Evolutionary conservation across 1,140 invertebrate genomes (phyloP).

Genomic region (Halesus radiatus): DNA sequence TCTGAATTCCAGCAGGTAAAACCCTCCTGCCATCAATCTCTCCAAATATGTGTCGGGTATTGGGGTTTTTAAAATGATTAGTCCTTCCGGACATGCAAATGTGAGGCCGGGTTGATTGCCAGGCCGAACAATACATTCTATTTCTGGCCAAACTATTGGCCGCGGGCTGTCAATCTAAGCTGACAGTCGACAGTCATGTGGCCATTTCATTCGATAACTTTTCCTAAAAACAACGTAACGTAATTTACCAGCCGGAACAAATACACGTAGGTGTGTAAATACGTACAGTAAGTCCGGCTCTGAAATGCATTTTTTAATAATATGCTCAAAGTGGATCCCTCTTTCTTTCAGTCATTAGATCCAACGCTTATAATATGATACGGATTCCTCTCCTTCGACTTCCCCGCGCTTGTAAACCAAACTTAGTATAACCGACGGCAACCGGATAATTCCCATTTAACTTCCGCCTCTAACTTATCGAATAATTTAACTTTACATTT

Average conservation of each 20-base stretch:
- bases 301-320: no score
- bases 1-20: no score
- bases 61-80: slow-evolving; percentile 44
- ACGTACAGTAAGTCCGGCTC: no score
- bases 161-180: slow-evolving; percentile 10
- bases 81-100: slow-evolving; percentile 47
- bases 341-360: no score
- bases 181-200: not conserved
- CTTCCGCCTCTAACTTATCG: slow-evolving; percentile 73
- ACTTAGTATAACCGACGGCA: slow-evolving; percentile 69
- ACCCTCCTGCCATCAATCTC: not conserved
- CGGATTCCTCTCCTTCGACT: slow-evolving; percentile 13
- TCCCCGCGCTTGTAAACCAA: slow-evolving; percentile 66
- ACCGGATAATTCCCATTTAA: slow-evolving; percentile 73
- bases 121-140: not conserved
- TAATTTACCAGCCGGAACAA: no score
- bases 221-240: no score
- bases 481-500: slow-evolving; percentile 74
- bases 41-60: not conserved
- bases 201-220: no score
- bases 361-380: not conserved
- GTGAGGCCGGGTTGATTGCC: slow-evolving; percentile 48
- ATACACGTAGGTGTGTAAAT: no score
- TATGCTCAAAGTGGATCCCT: no score
- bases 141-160: slow-evolving; percentile 1